Base-by-base conservation (phyloP, 2,888 invertebrate genomes). In the Parnassius orleans region DNA sequence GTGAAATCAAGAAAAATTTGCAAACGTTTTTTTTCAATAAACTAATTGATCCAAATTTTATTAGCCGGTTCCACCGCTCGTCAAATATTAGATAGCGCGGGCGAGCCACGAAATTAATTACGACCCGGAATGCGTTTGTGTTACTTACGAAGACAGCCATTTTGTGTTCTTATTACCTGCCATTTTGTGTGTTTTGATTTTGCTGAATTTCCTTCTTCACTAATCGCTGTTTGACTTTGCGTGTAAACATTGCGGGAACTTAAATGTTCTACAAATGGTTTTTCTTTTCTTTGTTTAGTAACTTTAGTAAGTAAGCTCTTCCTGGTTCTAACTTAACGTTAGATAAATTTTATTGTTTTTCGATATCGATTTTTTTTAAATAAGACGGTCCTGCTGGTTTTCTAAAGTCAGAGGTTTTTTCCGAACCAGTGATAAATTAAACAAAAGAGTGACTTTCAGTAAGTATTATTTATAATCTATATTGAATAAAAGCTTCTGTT, bases 11-110 rank as follows among this genome's bases (percentile, higher is more conserved):
- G 51, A 61, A 65, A 53, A 64, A 66, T 60, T 64, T 64, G 64
- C 61, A 61, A 66, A 46, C 63, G 64, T 67, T 61, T 55, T 52
- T 61, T 19, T 33, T 43, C 61, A 66, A 67, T 69, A 67, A 69
- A 67, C 68, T 69, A 72, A 72, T 72, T 67, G 69, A 70, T 71
- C 65, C 64, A 63, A 71, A 71, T 72, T 68, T 66, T 66, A 72
- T 71, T 71, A 69, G 64, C 62, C 68, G 66, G 67, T 69, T 65
- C 69, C 61, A 67, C 63, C 61, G 66, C 65, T 65, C 51, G 46
- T 57, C 66, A 68, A 66, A 66, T 69, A 68, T 70, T 72, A 64
- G 59, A 62, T 65, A 61, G 62, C 59, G 63, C 15, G 59, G 61
- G 55, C 53, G 61, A 53, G 64, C 63, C 66, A 63, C 64, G 66